Conservation (phyloP, 2,113 vertebrate genomes). For the Alouatta palliata region DNA sequence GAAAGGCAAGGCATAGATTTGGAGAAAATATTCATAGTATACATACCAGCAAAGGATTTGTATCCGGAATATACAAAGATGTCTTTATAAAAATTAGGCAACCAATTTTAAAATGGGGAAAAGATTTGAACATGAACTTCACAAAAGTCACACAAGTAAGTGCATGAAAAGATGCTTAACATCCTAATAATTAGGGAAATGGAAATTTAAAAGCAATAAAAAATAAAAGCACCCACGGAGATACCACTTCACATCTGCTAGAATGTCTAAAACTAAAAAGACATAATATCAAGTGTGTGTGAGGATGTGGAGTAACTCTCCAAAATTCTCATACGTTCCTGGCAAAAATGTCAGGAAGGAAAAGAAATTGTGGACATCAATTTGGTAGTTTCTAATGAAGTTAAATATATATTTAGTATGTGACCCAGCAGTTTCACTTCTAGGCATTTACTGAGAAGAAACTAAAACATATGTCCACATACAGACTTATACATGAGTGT, state of each 20-base stretch:
- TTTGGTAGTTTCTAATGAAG: background rate
- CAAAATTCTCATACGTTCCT: background rate
- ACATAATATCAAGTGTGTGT: too few relatives aligned
- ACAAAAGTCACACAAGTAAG: background rate
- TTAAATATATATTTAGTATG: background rate
- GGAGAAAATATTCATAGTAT: background rate
- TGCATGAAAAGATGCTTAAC: background rate
- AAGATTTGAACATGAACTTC: background rate
- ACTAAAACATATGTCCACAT: background rate
- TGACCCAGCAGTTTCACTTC: background rate
- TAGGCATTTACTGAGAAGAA: background rate
- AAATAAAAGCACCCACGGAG: background rate
- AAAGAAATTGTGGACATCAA: background rate
- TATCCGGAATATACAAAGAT: background rate
- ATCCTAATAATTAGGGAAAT: background rate
- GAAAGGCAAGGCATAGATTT: background rate
- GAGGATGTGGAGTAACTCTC: background rate
- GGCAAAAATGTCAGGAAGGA: background rate
- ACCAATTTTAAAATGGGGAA: background rate
- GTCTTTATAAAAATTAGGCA: background rate
- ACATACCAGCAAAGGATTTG: background rate
- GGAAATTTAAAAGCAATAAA: background rate
- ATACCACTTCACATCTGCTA: background rate
- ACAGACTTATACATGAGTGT: background rate
- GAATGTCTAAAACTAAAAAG: background rate